A percentile compares a stretch with the other conserved stretches of the same genome.
Conservation (phyloP, 2,888 invertebrate species). For the Andrena fulva region DNA sequence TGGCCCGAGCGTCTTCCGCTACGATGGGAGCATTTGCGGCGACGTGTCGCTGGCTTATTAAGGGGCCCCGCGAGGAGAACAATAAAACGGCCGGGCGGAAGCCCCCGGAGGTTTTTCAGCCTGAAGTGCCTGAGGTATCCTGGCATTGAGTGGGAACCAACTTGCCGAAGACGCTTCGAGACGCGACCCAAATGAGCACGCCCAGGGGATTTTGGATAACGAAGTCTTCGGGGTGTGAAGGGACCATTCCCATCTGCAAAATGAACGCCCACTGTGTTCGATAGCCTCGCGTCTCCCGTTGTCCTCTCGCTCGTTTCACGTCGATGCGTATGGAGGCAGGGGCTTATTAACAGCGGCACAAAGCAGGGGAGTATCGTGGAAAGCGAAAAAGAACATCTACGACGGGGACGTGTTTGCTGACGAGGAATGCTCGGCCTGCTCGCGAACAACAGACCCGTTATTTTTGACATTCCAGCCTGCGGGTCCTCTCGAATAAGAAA, state of each 20-base stretch:
- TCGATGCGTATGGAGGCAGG: slow-evolving; percentile 5
- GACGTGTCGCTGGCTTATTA: slow-evolving; percentile 57
- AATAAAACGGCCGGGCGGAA: slow-evolving; percentile 26
- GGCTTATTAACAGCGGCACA: slow-evolving; percentile 51
- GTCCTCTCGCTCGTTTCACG: slow-evolving; percentile 13
- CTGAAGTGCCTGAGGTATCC: slow-evolving; percentile 13
- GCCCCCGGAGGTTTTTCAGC: slow-evolving; percentile 16
- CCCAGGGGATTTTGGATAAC: slow-evolving; percentile 44
- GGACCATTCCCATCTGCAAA: slow-evolving; percentile 35
- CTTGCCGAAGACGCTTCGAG: slow-evolving; percentile 13
- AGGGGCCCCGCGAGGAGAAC: slow-evolving; percentile 15
- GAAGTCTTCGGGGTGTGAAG: slow-evolving; percentile 52
- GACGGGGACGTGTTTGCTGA: slow-evolving; percentile 33
- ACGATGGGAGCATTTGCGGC: slow-evolving; percentile 24
- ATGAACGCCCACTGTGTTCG: slow-evolving; percentile 28
- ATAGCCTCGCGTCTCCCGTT: background rate
- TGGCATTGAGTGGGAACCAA: background rate
- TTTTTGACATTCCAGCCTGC: slow-evolving; percentile 49
- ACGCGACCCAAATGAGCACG: slow-evolving; percentile 16
- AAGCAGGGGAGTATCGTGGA: slow-evolving; percentile 28
- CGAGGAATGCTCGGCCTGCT: slow-evolving; percentile 42
- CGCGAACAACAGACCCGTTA: slow-evolving; percentile 53
- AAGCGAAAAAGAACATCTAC: slow-evolving; percentile 44
- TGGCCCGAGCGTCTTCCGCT: slow-evolving; percentile 30
- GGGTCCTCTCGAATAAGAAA: slow-evolving; percentile 44